phyloP scores from a whole-genome alignment of 2,113 vertebrate species.

The Cebidichthys violaceus region DNA sequence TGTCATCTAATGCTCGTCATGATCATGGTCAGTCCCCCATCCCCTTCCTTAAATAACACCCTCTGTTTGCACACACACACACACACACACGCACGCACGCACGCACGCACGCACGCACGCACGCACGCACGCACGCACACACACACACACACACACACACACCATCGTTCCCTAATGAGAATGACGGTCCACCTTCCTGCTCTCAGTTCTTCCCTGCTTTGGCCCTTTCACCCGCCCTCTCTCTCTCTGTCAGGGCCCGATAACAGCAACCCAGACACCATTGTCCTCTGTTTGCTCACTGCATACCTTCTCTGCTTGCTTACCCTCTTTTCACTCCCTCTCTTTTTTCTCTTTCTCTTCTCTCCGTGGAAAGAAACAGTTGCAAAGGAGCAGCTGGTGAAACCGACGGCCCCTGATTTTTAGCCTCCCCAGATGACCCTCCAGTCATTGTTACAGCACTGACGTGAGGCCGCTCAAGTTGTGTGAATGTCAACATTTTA shows the following conservation, averaged over 20 bases:
- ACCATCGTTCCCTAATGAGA: slow-evolving; percentile 36
- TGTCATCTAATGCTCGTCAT: slow-evolving; percentile 55
- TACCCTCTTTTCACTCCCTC: slow-evolving; percentile 57
- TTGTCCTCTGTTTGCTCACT: slow-evolving; percentile 78
- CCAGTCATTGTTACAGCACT: slow-evolving; percentile 31
- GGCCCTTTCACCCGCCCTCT: slow-evolving; percentile 56
- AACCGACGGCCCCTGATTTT: slow-evolving; percentile 24
- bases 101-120: slow-evolving; percentile 20
- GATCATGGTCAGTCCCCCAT: slow-evolving; percentile 44
- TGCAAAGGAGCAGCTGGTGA: slow-evolving; percentile 41
- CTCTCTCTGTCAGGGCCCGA: slow-evolving; percentile 53
- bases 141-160: slow-evolving; percentile 9
- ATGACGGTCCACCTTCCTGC: slow-evolving; percentile 48
- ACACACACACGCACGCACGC: slow-evolving; percentile 29
- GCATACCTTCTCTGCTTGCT: slow-evolving; percentile 73
- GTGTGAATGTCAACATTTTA: slow-evolving; percentile 54
- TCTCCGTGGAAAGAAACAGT: slow-evolving; percentile 53
- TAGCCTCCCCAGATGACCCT: slow-evolving; percentile 18
- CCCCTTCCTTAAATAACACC: slow-evolving; percentile 54
- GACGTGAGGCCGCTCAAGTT: slow-evolving; percentile 26
- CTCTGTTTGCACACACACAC: slow-evolving; percentile 38
- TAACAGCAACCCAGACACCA: slow-evolving; percentile 75
- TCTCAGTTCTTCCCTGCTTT: slow-evolving; percentile 30
- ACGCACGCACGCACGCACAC: slow-evolving; percentile 17
- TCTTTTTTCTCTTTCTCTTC: slow-evolving; percentile 36